Evolutionary conservation across 2,888 invertebrate species (phyloP).

Genomic region (Hofmannophila pseudospretella): DNA sequence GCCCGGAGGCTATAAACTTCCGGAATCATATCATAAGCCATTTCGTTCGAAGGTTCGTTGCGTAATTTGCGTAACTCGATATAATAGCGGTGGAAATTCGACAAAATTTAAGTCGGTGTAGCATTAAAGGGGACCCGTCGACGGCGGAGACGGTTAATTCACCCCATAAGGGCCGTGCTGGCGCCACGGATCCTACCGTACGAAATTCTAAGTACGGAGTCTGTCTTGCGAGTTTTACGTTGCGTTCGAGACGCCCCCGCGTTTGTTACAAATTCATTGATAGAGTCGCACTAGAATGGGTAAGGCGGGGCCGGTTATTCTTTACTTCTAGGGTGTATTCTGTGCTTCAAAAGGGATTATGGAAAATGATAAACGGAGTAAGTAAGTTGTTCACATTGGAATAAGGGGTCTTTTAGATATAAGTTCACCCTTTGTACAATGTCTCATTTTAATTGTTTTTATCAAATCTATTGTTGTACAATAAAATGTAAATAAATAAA

Average conservation of each 20-base stretch:
- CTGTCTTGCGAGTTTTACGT: conserved; percentile 31
- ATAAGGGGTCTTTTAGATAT: too few species aligned
- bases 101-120: conserved; percentile 73
- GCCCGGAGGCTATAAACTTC: conserved; percentile 50
- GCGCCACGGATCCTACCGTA: conserved; percentile 73
- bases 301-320: background rate
- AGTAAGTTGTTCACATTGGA: too few species aligned
- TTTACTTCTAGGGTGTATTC: too few species aligned
- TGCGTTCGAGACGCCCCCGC: conserved; percentile 9
- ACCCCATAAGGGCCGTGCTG: conserved; percentile 73
- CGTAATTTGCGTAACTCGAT: conserved; percentile 48
- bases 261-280: conserved; percentile 25
- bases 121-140: conserved; percentile 71
- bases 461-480: too few species aligned
- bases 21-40: conserved; percentile 71
- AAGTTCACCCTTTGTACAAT: too few species aligned
- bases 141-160: conserved; percentile 71
- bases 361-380: background rate
- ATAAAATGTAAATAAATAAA: too few species aligned
- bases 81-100: conserved; percentile 70
- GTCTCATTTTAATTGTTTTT: too few species aligned
- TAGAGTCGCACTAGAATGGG: conserved; percentile 17
- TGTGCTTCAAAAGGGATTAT: too few species aligned
- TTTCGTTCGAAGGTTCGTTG: conserved; percentile 47
- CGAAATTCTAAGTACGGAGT: conserved; percentile 67